phyloP scores from a whole-genome alignment of 2,888 invertebrate species.

The Tridacna gigas region DNA sequence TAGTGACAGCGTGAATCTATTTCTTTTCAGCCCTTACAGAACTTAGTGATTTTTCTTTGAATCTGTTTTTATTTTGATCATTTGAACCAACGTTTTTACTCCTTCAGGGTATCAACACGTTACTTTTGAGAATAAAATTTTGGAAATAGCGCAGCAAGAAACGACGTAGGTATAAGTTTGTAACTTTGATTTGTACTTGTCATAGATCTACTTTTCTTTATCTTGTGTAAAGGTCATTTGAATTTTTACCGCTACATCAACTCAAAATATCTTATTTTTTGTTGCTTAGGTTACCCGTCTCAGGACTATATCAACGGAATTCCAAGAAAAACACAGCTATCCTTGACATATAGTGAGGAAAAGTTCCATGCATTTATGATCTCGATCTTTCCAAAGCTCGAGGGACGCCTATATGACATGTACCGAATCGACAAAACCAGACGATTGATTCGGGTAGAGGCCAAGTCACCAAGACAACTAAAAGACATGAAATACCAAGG shows the following conservation, averaged over 20 bases:
- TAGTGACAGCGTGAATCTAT: too few relatives aligned
- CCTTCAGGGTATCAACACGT: too few relatives aligned
- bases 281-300: conserved; percentile 65
- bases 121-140: too few relatives aligned
- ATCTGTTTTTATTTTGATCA: too few relatives aligned
- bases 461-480: conserved; percentile 67
- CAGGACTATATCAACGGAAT: conserved; percentile 69
- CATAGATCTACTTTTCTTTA: too few relatives aligned
- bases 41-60: too few relatives aligned
- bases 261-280: background rate
- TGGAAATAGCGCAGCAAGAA: too few relatives aligned
- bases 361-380: conserved; percentile 63
- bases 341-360: conserved; percentile 56
- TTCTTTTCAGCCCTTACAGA: too few relatives aligned
- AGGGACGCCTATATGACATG: conserved; percentile 66
- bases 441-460: conserved; percentile 67
- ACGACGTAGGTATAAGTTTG: too few relatives aligned
- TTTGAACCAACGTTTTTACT: too few relatives aligned
- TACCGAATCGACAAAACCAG: conserved; percentile 72
- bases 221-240: background rate
- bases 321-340: conserved; percentile 67
- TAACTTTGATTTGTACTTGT: too few relatives aligned
- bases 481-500: conserved; percentile 74
- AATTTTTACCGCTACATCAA: background rate
- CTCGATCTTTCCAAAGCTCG: conserved; percentile 63